These are phyloP conservation scores for Bombus pyrosoma DNA, from an alignment of 1,140 invertebrate species.

Conservation along the genomic window DNA sequence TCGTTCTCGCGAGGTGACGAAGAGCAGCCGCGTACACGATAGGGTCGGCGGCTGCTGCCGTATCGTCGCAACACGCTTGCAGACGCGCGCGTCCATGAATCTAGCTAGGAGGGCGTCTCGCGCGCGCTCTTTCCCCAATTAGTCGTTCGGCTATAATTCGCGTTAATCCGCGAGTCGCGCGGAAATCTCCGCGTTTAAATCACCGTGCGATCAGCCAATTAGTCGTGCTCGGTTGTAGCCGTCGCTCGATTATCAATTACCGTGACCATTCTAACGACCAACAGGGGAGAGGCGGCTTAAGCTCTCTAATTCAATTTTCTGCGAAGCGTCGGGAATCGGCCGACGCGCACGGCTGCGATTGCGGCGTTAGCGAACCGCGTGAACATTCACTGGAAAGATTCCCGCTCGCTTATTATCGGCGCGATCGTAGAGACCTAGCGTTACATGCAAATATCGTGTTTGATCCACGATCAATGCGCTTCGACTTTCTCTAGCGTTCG, in stretches of 20 bases:
- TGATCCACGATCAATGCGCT: slow-evolving; percentile 15
- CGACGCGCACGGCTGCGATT: background rate
- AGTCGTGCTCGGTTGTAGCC: slow-evolving; percentile 59
- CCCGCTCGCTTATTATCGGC: slow-evolving; percentile 12
- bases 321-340: background rate
- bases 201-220: slow-evolving; percentile 77
- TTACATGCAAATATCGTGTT: slow-evolving; percentile 15
- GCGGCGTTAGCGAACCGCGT: background rate
- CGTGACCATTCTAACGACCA: slow-evolving; percentile 72
- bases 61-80: background rate
- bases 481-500: background rate
- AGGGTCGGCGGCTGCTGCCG: background rate
- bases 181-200: slow-evolving; percentile 75
- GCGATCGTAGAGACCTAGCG: background rate
- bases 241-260: slow-evolving; percentile 78
- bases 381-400: slow-evolving; percentile 15
- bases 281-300: slow-evolving; percentile 39
- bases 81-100: background rate
- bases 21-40: no score
- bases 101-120: slow-evolving; percentile 32
- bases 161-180: slow-evolving; percentile 70
- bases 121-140: slow-evolving; percentile 70
- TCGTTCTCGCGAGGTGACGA: background rate
- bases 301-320: slow-evolving; percentile 52
- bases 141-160: slow-evolving; percentile 73